Evolutionary conservation across 2,888 invertebrate species (phyloP), one percentile per base, ranked within the genome.

Genomic region (Scaptomyza tumidula): DNA sequence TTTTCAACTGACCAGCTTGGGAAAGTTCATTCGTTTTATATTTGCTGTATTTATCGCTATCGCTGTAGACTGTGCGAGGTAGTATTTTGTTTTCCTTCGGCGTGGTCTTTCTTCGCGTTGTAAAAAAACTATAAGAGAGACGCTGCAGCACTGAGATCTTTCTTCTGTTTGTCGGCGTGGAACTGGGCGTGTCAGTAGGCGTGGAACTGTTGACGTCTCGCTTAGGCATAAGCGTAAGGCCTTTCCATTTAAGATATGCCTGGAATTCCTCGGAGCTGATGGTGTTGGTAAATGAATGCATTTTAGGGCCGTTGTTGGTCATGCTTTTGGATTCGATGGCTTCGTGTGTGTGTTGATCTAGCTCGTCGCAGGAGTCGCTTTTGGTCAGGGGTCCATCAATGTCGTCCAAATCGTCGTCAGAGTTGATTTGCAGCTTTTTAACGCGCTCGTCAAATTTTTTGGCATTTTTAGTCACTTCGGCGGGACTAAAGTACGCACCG

Each of bases 381-480:
- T 91, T 91, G 0, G 91, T 90, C 52, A 92, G 58, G 3, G 89
- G 88, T 16, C 90, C 91, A 39, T 91, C 92, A 13, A 92, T 90
- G 9, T 92, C 92, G 54, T 92, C 92, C 29, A 92, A 76, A 78
- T 92, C 92, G 70, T 91, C 92, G 46, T 92, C 92, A 5, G 91
- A 91, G 43, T 89, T 84, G 19, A 92, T 87, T 46, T 92, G 89
- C 14, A 91, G 68, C 43, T 90, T 90, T 59, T 91, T 92, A 0
- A 91, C 91, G 14, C 92, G 82, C 57, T 91, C 92, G 69, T 92
- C 92, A 56, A 92, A 92, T 61, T 91, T 91, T 71, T 91, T 92
- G 10, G 91, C 92, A 80, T 92, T 92, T 55, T 91, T 88, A 41
- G 90, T 90, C 0, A 92, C 92, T 72, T 92, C 92, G 43, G 88